Evolutionary conservation across 1,140 invertebrate species (phyloP), one percentile per base, ranked within the genome.

Genomic region (Dufourea novaeangliae): DNA sequence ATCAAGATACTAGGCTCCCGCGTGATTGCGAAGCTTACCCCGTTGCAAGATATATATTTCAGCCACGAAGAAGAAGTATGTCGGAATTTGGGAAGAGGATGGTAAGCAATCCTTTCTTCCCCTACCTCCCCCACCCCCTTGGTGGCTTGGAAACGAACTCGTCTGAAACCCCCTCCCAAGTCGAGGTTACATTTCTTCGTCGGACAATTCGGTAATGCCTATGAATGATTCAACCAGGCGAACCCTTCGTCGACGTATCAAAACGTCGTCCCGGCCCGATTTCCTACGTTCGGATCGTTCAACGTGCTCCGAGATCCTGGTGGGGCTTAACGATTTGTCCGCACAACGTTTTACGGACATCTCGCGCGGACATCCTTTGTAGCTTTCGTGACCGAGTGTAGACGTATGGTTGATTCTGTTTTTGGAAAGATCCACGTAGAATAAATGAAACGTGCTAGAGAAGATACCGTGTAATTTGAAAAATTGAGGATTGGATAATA

Each of bases 1-100:
- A 88, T 87, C 86, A 80, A 85, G 85, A 88, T 86, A 88, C 78
- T 59, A n/a, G 44, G 37, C 73, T 82, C 61, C 80, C 32, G 80
- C 57, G 82, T 81, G 87, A 86, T 88, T 88, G 81, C 84, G 66
- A 75, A 79, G 66, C 69, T 70, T 61, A 77, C 52, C 84, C 84
- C 71, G 59, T 62, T 52, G 39, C 44, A 77, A 85, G 80, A 85
- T 81, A 77, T 81, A 77, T 87, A 87, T 88, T 83, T 82, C 77
- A 86, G 78, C 66, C 80, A 76, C 71, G 75, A 82, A 71, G 83
- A 77, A 86, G 70, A 83, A 85, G 66, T 74, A 85, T 61, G 84
- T 64, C 56, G 59, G 83, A 82, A 78, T 82, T 76, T 69, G 62
- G 57, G 20, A 50, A 41, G 41, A 29, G 67, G 57, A 57, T 37